Conservation (phyloP, 2,113 vertebrate genomes). For the Coturnix japonica region DNA sequence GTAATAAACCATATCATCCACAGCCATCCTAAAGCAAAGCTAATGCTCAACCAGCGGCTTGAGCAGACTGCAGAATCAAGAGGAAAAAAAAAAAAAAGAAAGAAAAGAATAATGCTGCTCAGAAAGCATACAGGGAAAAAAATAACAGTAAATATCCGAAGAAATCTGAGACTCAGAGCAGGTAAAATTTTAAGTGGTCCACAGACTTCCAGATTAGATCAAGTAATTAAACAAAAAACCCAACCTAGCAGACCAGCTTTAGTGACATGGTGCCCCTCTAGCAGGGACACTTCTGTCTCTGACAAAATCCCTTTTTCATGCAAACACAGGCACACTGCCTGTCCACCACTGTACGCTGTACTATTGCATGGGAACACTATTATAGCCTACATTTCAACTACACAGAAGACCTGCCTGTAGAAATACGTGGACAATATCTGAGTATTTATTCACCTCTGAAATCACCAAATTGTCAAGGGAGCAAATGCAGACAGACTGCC, state of each 20-base stretch:
- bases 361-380: not conserved
- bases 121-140: not conserved
- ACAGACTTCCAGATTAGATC: not conserved
- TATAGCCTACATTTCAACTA: not conserved
- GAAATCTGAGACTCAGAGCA: not conserved
- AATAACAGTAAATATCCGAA: not conserved
- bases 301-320: not conserved
- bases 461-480: not conserved
- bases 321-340: not conserved
- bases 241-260: not conserved
- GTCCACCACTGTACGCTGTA: not conserved
- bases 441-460: not conserved
- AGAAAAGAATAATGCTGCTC: not conserved
- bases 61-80: not conserved
- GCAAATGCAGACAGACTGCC: not conserved
- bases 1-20: not conserved
- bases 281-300: not conserved
- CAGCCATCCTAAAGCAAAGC: not conserved
- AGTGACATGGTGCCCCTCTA: not conserved
- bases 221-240: not conserved
- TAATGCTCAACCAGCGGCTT: not conserved
- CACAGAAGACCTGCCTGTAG: accelerated
- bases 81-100: not conserved
- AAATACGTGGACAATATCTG: not conserved
- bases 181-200: not conserved